Evolutionary conservation across 2,888 invertebrate species (phyloP), one percentile per base, ranked within the genome.

Genomic region (Strigamia crassipes): DNA sequence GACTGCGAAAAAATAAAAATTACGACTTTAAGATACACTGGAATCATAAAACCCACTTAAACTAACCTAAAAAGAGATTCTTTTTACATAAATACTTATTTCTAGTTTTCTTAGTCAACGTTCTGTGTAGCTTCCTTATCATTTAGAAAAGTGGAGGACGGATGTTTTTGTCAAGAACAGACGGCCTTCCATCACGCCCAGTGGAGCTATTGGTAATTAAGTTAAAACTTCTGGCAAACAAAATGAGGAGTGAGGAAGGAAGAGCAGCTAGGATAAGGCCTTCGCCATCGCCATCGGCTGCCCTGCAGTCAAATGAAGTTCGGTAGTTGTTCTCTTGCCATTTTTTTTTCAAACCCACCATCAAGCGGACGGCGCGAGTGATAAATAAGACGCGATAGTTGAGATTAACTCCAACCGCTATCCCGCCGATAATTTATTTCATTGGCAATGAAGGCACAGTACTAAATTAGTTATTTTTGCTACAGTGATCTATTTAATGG

Each of bases 151-250:
- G 31, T 73, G 73, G 73, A 73, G 73, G 73, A 73, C 5, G 31
- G 73, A 73, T 73, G 73, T 73, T 73, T 73, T 73, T 73, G 73
- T 73, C 73, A 73, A 73, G 73, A 73, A 27, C 73, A 73, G 73
- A 73, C 73, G 73, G 73, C 73, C 73, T 73, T 73, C 73, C 73
- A 73, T 73, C 73, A 73, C 73, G 73, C 73, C 73, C 73, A 73
- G 73, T 73, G 73, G 73, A 73, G 73, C 73, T 73, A 73, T 73
- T 73, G 73, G 73, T 73, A 73, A 73, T 73, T 73, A 73, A 73
- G 73, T 73, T 73, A 73, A 73, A 73, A 73, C 73, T 73, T 73
- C 73, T 73, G 73, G 31, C 73, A 73, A 73, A 73, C 73, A 73
- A 73, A 73, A 73, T 73, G 73, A 73, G 31, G 73, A 31, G 27